These are phyloP conservation scores for Caracal caracal DNA, from an alignment of 2,113 vertebrate species.

Conservation along the genomic window DNA sequence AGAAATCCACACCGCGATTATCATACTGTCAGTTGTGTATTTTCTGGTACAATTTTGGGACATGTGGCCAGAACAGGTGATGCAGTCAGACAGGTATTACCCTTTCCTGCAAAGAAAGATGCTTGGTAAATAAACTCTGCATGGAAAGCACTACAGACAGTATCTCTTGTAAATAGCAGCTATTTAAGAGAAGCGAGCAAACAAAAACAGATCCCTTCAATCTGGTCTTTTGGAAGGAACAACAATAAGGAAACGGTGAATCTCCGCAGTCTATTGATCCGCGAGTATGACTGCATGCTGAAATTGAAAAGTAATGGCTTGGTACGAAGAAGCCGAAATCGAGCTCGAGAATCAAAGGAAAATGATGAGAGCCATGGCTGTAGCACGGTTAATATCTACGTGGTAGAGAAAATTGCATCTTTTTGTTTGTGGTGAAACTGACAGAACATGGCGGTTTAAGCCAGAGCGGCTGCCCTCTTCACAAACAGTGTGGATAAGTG, in stretches of 20 bases:
- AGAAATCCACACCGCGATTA: background rate
- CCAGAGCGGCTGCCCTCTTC: background rate
- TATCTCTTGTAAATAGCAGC: conserved; percentile 60
- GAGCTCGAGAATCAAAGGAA: background rate
- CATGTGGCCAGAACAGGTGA: conserved; percentile 65
- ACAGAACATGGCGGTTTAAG: background rate
- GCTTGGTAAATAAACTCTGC: conserved; percentile 61
- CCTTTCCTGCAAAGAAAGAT: conserved; percentile 46
- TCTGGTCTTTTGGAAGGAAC: conserved; percentile 48
- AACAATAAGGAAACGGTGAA: background rate
- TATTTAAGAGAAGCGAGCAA: conserved; percentile 64
- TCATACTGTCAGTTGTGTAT: conserved; percentile 15
- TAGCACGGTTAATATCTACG: background rate
- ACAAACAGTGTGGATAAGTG: background rate
- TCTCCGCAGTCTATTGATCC: background rate
- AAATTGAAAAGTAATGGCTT: background rate
- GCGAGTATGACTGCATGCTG: background rate
- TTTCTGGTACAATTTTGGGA: conserved; percentile 37
- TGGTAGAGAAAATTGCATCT: background rate
- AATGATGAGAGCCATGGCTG: background rate
- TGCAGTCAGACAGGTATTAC: conserved; percentile 60
- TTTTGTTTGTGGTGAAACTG: background rate
- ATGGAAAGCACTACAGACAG: conserved; percentile 34
- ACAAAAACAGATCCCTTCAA: conserved; percentile 59
- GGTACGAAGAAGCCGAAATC: background rate